phyloP scores from a whole-genome alignment of 2,797 vertebrate species.

The Sebastolobus alascanus region DNA sequence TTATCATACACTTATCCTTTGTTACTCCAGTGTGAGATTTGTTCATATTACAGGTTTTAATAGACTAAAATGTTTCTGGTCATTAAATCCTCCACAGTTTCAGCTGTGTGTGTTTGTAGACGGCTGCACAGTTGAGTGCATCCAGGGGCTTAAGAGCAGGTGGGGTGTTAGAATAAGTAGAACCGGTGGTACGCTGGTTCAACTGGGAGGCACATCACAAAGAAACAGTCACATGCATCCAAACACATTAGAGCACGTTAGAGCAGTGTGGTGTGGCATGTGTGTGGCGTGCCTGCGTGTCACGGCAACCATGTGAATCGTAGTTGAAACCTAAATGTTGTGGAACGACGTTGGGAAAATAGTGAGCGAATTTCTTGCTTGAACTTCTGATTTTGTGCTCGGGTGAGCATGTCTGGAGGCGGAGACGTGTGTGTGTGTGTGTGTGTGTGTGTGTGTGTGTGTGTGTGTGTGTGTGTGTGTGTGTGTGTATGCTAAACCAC shows the following conservation, averaged over 20 bases:
- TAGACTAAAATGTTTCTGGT: not conserved
- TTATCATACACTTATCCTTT: not conserved
- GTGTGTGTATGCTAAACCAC: slow-evolving; percentile 40
- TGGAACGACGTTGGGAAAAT: slow-evolving; percentile 69
- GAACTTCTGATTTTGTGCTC: slow-evolving; percentile 83
- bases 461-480: slow-evolving; percentile 21
- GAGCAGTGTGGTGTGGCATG: slow-evolving; percentile 44
- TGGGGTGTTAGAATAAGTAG: slow-evolving; percentile 4
- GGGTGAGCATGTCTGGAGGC: slow-evolving; percentile 75
- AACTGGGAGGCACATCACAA: slow-evolving; percentile 38
- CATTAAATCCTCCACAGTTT: not conserved
- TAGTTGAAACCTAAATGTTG: slow-evolving; percentile 62
- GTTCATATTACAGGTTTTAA: not conserved
- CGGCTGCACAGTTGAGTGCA: not conserved
- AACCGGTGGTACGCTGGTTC: slow-evolving; percentile 9
- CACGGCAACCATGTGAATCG: slow-evolving; percentile 61
- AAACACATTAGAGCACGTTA: slow-evolving; percentile 49
- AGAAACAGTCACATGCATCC: slow-evolving; percentile 54
- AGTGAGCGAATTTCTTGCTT: slow-evolving; percentile 76
- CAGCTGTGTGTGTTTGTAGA: not conserved
- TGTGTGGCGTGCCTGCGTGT: slow-evolving; percentile 49
- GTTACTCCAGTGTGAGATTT: slow-evolving; percentile 9
- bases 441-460: slow-evolving; percentile 11
- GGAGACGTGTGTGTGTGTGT: slow-evolving; percentile 37
- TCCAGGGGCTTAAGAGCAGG: slow-evolving; percentile 21